Conservation (phyloP, 2,888 invertebrate species). For the Drosophila setosimentum region DNA sequence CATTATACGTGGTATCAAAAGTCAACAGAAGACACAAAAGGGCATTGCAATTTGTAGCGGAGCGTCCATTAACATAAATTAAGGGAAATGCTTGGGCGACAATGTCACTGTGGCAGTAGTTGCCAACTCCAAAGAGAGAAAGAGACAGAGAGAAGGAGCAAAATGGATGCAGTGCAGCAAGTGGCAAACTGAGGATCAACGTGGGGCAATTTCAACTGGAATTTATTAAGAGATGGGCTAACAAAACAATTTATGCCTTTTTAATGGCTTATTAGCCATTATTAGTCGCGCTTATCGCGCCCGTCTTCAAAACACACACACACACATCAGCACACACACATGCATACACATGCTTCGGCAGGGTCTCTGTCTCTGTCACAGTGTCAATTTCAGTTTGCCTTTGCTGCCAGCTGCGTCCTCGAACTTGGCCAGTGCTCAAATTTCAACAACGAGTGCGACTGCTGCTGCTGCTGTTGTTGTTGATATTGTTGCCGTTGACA, state of each 20-base stretch:
- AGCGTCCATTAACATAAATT: slow-evolving; percentile 83
- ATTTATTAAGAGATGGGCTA: slow-evolving; percentile 83
- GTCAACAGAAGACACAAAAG: slow-evolving; percentile 58
- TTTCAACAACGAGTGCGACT: slow-evolving; percentile 52
- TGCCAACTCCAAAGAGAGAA: not conserved
- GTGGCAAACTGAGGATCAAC: slow-evolving; percentile 42
- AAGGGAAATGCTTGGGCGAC: slow-evolving; percentile 61
- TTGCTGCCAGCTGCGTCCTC: slow-evolving; percentile 56
- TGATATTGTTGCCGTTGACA: slow-evolving; percentile 64
- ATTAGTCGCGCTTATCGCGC: slow-evolving; percentile 83
- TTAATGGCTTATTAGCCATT: slow-evolving; percentile 84
- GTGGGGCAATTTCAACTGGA: slow-evolving; percentile 66
- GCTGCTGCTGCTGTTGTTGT: slow-evolving; percentile 13
- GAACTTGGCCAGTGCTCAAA: slow-evolving; percentile 65
- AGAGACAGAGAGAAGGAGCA: not conserved
- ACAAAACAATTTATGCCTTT: slow-evolving; percentile 84
- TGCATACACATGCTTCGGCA: slow-evolving; percentile 8
- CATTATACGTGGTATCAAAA: slow-evolving; percentile 38
- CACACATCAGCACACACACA: slow-evolving; percentile 4
- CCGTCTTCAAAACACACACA: slow-evolving; percentile 54
- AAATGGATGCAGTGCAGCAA: slow-evolving; percentile 65
- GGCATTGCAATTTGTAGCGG: slow-evolving; percentile 80
- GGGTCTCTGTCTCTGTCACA: slow-evolving; percentile 24
- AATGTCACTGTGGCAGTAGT: slow-evolving; percentile 42
- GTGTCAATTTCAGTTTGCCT: slow-evolving; percentile 51